A percentile compares a stretch with the other conserved stretches of the same genome.
These are phyloP conservation scores for Sinocyclocheilus anshuiensis DNA, from an alignment of 2,113 vertebrate species.

Conservation along the genomic window DNA sequence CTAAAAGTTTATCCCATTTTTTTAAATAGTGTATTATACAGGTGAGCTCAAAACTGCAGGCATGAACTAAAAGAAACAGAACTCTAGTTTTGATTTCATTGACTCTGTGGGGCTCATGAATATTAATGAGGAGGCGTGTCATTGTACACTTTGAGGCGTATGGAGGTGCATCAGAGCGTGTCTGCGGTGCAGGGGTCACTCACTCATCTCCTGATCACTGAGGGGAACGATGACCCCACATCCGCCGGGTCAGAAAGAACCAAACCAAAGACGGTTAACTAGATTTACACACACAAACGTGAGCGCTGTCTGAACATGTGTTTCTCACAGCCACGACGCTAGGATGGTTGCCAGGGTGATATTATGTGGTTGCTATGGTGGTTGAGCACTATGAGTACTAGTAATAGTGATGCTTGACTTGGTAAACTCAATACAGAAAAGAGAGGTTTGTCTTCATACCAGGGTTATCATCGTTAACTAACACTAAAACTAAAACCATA, in stretches of 20 bases:
- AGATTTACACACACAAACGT: neutral
- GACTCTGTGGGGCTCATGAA: neutral
- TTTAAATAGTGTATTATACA: constrained; percentile 9
- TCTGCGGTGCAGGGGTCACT: constrained; percentile 67
- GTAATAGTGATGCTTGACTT: neutral
- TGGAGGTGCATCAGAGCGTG: constrained; percentile 45
- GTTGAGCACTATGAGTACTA: neutral
- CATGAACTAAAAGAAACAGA: neutral
- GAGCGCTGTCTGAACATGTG: neutral
- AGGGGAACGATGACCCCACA: constrained; percentile 63
- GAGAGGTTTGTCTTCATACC: neutral
- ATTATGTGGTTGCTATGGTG: neutral
- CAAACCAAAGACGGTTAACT: neutral
- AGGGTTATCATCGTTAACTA: neutral
- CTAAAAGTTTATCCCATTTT: neutral
- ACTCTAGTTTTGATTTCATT: neutral
- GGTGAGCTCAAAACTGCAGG: neutral
- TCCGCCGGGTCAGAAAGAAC: constrained; percentile 52
- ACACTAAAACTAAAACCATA: neutral
- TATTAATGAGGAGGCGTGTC: neutral
- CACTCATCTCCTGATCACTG: constrained; percentile 56
- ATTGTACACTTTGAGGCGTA: constrained; percentile 35
- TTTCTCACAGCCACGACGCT: neutral
- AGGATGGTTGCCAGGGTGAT: neutral
- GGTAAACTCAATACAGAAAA: neutral